Evolutionary conservation across 64 coral and sea anemone genomes (phyloP).

Genomic region (Pocillopora verrucosa): DNA sequence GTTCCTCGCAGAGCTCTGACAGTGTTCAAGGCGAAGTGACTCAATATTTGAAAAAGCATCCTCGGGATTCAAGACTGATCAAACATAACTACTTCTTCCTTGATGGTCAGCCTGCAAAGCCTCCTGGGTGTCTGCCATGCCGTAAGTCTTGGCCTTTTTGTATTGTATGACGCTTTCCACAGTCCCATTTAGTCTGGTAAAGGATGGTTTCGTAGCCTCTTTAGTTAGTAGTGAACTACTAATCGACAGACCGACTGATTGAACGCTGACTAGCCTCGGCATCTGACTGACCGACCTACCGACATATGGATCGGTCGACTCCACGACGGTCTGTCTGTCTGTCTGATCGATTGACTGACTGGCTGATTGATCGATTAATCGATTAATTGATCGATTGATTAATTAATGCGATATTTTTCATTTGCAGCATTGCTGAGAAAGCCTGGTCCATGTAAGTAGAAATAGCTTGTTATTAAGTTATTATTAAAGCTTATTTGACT

Average conservation of each 20-base stretch:
- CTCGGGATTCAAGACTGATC: not conserved
- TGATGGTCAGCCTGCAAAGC: not conserved
- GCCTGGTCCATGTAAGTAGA: slow-evolving; percentile 17
- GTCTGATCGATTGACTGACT: not conserved
- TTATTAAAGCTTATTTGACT: not conserved
- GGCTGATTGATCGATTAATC: not conserved
- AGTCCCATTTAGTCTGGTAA: not conserved
- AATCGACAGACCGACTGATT: not conserved
- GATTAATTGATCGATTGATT: not conserved
- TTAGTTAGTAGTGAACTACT: not conserved
- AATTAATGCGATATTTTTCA: not conserved
- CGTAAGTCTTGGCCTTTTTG: not conserved
- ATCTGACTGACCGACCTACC: not conserved
- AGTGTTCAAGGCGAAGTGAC: not conserved
- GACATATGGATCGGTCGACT: not conserved
- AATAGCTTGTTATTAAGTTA: not conserved
- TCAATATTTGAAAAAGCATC: not conserved
- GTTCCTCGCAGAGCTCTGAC: not conserved
- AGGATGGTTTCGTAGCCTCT: not conserved
- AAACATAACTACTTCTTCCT: slow-evolving; percentile 23
- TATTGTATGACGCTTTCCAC: not conserved
- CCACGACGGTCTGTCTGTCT: too few species aligned
- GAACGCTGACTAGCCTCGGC: not conserved
- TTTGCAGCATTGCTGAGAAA: not conserved
- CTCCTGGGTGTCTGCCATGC: not conserved